Conservation (phyloP, 1,140 invertebrate genomes). For the Paramacrobiotus metropolitanus region DNA sequence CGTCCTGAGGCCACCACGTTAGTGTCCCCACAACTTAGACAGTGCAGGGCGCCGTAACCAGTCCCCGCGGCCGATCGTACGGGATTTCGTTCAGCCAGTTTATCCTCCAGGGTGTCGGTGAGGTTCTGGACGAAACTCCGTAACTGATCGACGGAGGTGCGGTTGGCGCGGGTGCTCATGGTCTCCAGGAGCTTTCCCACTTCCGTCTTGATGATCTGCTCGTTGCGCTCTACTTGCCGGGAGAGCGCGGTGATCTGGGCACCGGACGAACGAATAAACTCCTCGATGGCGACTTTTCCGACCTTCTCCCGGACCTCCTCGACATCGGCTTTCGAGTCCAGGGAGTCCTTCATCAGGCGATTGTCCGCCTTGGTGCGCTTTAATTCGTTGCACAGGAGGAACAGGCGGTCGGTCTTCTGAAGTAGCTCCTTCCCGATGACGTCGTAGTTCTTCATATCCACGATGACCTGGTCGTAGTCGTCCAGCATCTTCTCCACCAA, state of each 20-base stretch:
- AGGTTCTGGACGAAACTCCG: neutral
- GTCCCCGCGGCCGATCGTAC: neutral
- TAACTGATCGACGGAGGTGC: neutral
- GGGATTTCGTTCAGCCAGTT: neutral
- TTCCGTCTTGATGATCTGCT: neutral
- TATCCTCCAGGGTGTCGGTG: neutral
- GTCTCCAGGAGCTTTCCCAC: conserved; percentile 1
- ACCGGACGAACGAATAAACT: neutral
- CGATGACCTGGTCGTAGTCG: conserved; percentile 1
- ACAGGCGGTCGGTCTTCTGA: conserved; percentile 2
- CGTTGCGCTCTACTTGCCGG: neutral
- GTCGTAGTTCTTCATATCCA: neutral
- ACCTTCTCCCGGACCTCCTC: neutral
- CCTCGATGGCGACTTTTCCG: neutral
- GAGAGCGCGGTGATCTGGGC: neutral
- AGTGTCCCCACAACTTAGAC: neutral
- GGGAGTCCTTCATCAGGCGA: neutral
- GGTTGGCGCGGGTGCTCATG: neutral
- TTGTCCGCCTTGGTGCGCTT: neutral
- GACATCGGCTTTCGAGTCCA: neutral
- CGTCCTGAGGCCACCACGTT: too few species aligned
- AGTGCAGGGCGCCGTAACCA: neutral
- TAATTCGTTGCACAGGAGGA: neutral
- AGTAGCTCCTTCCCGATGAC: neutral
- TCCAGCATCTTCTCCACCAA: conserved; percentile 3